Conservation (phyloP, 2,888 invertebrate species). For the Amphiduros pacificus region DNA sequence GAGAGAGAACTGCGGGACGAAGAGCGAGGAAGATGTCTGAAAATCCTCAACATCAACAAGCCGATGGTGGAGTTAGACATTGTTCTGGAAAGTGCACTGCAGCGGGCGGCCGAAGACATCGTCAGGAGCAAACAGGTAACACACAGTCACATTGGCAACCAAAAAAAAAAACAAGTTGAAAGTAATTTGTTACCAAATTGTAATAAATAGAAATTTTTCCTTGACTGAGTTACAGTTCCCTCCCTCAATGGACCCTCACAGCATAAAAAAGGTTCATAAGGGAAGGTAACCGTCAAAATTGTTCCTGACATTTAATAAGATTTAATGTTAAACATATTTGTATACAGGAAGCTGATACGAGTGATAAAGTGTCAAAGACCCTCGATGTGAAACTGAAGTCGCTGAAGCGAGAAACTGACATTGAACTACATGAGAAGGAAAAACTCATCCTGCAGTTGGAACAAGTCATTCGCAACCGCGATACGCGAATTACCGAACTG, state of each 20-base stretch:
- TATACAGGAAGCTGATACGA: not conserved
- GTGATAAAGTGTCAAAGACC: conserved; percentile 5
- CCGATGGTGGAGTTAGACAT: conserved; percentile 3
- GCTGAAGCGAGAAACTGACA: conserved; percentile 2
- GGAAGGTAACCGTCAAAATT: no score
- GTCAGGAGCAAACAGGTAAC: not conserved
- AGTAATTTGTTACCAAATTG: no score
- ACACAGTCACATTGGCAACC: no score
- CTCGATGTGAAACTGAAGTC: not conserved
- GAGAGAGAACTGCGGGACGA: not conserved
- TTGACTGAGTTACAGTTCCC: no score
- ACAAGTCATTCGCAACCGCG: not conserved
- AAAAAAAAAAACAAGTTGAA: no score
- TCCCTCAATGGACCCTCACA: no score
- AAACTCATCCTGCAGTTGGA: not conserved
- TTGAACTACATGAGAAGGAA: not conserved
- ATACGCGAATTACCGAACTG: not conserved
- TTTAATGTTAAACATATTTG: no score
- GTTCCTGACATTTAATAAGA: no score
- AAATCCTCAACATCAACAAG: conserved; percentile 3
- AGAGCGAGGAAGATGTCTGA: not conserved
- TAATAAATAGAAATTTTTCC: no score
- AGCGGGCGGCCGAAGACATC: not conserved
- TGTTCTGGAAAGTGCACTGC: conserved; percentile 1
- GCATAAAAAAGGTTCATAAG: no score